Base-by-base conservation (phyloP, 1,140 invertebrate species). In the Drosophila orena region DNA sequence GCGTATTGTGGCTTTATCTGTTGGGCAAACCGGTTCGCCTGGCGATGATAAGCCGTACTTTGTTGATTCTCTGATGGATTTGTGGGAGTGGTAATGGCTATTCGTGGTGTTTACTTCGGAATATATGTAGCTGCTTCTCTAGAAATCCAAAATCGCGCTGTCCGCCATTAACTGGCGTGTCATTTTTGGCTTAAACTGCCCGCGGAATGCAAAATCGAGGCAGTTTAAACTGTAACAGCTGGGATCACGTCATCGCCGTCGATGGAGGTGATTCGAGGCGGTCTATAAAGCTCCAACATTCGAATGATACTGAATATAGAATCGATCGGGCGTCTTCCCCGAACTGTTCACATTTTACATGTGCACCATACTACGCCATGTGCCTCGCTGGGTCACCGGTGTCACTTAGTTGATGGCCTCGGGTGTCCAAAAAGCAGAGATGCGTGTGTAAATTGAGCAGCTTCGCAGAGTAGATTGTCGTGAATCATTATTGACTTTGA, bases 371-470 rank as follows among this genome's bases (percentile, higher is more conserved):
- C 38, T 37, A 60, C 49, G 59, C 6, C 37, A 42, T 37, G 49
- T 59, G 58, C 27, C 42, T 43, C 35, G 11, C 15, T 38, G 66
- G 70, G 30, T 30, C 68, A 65, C 50, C 68, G 57, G 43, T 40
- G 68, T 70, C 64, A 70, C 35, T 35, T 57, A 69, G 42, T 70
- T 4, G 68, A 40, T 35, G 65, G 65, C 68, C 68, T 71, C 68
- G 68, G 52, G 24, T 71, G 68, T 71, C 68, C 68, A 71, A 71
- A 71, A 71, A 71, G 52, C 68, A 70, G 64, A 70, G 50, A 71
- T 71, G 68, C 68, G 68, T 71, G 52, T 22, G 52, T 38, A 70
- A 71, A 57, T 71, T 71, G 65, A 70, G 40, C 43, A n/a, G 66
- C 34, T 69, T 65, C 30, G 38, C 30, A 34, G 22, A 50, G 44